phyloP scores from a whole-genome alignment of 2,113 vertebrate genomes.

The Alces alces region DNA sequence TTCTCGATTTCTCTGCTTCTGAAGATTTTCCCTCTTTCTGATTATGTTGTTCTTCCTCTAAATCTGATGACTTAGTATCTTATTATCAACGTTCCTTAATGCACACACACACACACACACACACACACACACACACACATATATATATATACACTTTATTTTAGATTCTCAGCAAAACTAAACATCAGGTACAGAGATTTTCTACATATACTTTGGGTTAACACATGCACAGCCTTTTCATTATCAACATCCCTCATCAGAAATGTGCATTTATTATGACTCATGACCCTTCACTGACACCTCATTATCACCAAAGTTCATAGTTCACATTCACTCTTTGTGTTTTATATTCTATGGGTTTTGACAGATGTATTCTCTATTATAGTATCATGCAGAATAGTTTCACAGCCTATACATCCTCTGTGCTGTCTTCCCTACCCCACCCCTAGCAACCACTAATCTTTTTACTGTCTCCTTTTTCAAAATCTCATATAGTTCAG shows the following conservation, averaged over 20 bases:
- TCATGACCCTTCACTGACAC: neutral
- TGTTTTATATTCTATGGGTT: neutral
- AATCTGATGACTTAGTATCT: neutral
- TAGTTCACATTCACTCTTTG: neutral
- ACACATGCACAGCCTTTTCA: rapidly evolving
- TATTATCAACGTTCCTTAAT: neutral
- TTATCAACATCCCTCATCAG: neutral
- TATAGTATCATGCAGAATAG: neutral
- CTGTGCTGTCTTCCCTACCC: neutral
- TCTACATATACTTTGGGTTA: rapidly evolving
- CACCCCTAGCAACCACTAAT: neutral
- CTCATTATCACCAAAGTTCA: neutral
- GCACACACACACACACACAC: neutral
- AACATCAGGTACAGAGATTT: neutral
- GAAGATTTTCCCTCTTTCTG: neutral
- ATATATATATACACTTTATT: neutral
- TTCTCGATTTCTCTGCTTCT: neutral
- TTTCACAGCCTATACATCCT: neutral
- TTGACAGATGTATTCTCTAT: neutral
- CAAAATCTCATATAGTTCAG: neutral
- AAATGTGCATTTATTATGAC: neutral
- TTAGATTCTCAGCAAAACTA: neutral
- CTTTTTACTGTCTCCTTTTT: neutral
- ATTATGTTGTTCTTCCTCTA: neutral
- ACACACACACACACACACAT: neutral